Evolutionary conservation across 2,113 vertebrate genomes (phyloP), one percentile per base, ranked within the genome.

Genomic region (Vidua chalybeata): DNA sequence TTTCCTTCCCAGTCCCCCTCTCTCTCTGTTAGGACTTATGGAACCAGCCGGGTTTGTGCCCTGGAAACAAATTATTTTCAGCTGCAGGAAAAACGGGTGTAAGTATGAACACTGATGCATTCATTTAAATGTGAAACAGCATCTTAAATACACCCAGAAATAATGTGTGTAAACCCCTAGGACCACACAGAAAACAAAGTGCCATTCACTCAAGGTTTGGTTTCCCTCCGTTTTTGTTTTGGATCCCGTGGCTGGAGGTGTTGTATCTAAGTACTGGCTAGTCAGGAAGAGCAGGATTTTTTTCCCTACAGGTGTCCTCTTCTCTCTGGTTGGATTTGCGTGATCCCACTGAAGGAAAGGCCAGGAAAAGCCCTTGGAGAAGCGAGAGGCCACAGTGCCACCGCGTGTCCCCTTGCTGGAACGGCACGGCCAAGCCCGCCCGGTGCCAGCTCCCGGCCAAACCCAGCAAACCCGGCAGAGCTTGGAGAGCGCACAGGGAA

Each of bases 361-460:
- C 4, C 18, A 0, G 13, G 4, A 11, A 4, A 19, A 43, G 11
- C 52, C 30, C 39, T 10, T 1, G 8, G 7, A 26, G 48, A 37
- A 89, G 55, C 21, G 58, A 83, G 63, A 26, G 55, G 26, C 28
- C 83, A 19, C 93, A 87, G 4, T 49, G 97, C 89, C 97, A 91
- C 86, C 96, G 43, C 72, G 58, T 30, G 96, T 75, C 43, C 35
- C n/a, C 46, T 7, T 0, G 3, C 19, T 6, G 51, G 52, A 87
- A 93, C 20, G 13, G 55, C 93, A 77, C 4, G 7, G 2, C 74
- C 67, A 0, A 5, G 10, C 13, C 58, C 1, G 15, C 28, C 28
- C 30, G 41, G 1, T 0, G 7, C 0, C 71, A 3, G 18, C 78
- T 35, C 33, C 80, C 0, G 1, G 19, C 26, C 2, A 12, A 9